A percentile compares a stretch with the other conserved stretches of the same genome.
These are phyloP conservation scores for Scomber japonicus DNA, from an alignment of 2,113 vertebrate genomes.

Conservation along the genomic window DNA sequence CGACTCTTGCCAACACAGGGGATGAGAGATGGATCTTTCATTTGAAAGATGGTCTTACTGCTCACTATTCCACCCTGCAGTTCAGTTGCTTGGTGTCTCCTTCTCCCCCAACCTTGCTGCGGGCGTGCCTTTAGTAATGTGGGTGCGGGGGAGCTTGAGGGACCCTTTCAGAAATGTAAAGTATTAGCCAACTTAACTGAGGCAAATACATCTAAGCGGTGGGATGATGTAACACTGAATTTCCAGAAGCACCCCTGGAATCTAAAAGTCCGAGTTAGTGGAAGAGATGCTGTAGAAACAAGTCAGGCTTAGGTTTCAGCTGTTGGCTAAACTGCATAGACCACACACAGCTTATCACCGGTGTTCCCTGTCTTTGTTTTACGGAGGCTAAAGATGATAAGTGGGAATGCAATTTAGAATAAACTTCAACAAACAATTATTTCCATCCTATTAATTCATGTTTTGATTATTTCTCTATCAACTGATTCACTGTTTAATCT, in stretches of 20 bases:
- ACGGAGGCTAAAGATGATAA: not conserved
- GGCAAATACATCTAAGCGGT: constrained; percentile 4
- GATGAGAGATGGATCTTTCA: constrained; percentile 49
- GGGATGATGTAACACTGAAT: not conserved
- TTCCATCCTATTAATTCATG: not conserved
- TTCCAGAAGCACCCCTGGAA: constrained; percentile 15
- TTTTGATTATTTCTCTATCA: too few species aligned
- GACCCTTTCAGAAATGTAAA: constrained; percentile 36
- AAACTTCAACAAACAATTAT: too few species aligned
- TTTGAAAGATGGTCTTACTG: constrained; percentile 25
- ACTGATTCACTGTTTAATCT: not conserved
- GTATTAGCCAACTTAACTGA: constrained; percentile 17
- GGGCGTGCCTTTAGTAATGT: constrained; percentile 6
- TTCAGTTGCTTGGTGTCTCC: constrained; percentile 12
- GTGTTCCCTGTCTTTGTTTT: too few species aligned
- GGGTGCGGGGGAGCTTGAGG: constrained; percentile 11
- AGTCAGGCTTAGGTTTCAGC: constrained; percentile 34
- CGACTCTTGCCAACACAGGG: constrained; percentile 17
- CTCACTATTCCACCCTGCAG: constrained; percentile 24
- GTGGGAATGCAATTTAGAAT: not conserved
- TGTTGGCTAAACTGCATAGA: not conserved
- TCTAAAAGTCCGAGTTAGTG: not conserved
- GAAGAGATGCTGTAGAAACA: constrained; percentile 35
- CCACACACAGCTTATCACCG: too few species aligned
- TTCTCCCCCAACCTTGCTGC: constrained; percentile 22